Evolutionary conservation across 2,888 invertebrate species (phyloP).

Genomic region (Argyresthia goedartella): DNA sequence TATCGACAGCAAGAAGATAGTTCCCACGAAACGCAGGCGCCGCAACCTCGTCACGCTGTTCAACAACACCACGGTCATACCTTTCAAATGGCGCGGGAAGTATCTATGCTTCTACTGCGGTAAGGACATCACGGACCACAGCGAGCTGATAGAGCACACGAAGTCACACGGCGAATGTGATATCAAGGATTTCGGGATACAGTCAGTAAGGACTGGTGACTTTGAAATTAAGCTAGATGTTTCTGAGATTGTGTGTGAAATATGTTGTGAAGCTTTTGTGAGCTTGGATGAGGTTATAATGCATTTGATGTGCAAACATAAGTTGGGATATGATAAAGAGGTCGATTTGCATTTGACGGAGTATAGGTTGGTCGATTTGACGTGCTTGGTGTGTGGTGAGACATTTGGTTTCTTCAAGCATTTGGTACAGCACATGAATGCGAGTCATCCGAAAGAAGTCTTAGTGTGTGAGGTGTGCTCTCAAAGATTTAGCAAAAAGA

Average conservation of each 20-base stretch:
- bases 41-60: constrained; percentile 44
- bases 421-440: constrained; percentile 39
- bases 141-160: constrained; percentile 35
- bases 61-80: constrained; percentile 51
- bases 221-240: constrained; percentile 50
- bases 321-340: constrained; percentile 28
- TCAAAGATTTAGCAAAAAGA: constrained; percentile 35
- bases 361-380: constrained; percentile 36
- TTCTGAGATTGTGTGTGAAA: constrained; percentile 35
- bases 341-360: constrained; percentile 26
- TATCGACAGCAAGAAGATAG: not conserved
- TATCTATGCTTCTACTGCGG: constrained; percentile 54
- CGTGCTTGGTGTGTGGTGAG: constrained; percentile 37
- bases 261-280: constrained; percentile 27
- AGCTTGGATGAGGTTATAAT: constrained; percentile 23
- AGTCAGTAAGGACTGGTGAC: constrained; percentile 33
- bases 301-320: constrained; percentile 36
- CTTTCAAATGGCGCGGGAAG: constrained; percentile 53
- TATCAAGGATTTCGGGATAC: constrained; percentile 32
- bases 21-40: constrained; percentile 20
- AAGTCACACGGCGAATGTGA: constrained; percentile 33
- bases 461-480: constrained; percentile 33
- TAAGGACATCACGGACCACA: constrained; percentile 25
- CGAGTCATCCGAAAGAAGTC: constrained; percentile 27
- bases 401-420: constrained; percentile 29